Evolutionary conservation across 2,797 vertebrate species (phyloP).

Genomic region (Hipposideros larvatus): DNA sequence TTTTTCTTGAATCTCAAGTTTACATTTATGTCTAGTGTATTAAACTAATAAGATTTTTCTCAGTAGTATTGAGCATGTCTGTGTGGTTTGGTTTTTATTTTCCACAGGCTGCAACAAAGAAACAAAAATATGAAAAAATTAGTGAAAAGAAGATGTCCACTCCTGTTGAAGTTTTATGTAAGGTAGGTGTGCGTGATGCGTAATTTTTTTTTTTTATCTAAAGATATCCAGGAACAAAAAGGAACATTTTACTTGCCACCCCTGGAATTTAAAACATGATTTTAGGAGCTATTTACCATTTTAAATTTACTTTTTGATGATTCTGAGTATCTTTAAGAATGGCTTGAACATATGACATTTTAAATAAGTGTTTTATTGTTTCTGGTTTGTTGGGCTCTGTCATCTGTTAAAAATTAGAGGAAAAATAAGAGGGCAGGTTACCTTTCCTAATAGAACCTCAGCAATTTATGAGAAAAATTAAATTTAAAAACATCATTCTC

Average conservation of each 20-base stretch:
- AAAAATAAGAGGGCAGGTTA: neutral
- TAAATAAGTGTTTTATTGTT: conserved; percentile 4
- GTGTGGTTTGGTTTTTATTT: conserved; percentile 82
- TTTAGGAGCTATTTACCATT: neutral
- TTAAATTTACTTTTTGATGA: neutral
- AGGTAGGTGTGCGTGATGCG: conserved; percentile 90
- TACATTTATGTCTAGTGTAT: neutral
- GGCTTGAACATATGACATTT: neutral
- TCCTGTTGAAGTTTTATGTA: conserved; percentile 99
- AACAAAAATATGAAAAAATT: conserved; percentile 99
- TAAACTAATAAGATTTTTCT: neutral
- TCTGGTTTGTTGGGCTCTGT: neutral
- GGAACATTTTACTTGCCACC: neutral
- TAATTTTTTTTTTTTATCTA: conserved; percentile 3
- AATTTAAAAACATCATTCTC: neutral
- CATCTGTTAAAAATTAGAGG: neutral
- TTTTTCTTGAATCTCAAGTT: conserved; percentile 3
- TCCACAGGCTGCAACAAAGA: conserved; percentile 98
- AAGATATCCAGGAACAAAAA: conserved; percentile 9
- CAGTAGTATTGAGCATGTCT: neutral
- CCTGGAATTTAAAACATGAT: neutral
- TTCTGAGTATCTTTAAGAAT: neutral
- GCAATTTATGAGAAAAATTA: neutral
- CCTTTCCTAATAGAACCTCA: neutral
- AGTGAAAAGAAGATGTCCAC: conserved; percentile 99